phyloP scores from a whole-genome alignment of 2,797 vertebrate genomes.

The Acanthopagrus latus region DNA sequence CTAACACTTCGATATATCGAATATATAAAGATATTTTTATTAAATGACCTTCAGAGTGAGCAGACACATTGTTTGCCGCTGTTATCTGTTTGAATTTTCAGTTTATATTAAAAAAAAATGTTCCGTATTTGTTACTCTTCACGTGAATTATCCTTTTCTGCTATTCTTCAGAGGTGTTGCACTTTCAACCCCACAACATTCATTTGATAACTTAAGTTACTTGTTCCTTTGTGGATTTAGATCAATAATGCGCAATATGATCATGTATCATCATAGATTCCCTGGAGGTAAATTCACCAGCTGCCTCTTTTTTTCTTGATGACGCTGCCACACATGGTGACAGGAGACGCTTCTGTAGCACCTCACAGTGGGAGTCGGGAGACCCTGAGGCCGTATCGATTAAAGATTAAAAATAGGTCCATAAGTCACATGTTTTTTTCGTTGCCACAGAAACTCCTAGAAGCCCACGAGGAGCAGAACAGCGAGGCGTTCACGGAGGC shows the following conservation, averaged over 20 bases:
- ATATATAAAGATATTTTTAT: background rate
- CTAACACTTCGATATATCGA: background rate
- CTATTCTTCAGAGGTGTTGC: background rate
- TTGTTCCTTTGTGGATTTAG: background rate
- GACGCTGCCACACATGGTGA: too few relatives aligned
- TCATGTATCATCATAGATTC: background rate
- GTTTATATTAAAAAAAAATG: too few relatives aligned
- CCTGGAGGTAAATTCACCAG: too few relatives aligned
- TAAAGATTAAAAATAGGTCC: background rate
- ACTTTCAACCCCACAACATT: background rate
- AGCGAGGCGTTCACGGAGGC: constrained; percentile 97
- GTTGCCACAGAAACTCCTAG: constrained; percentile 92
- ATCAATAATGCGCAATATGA: background rate
- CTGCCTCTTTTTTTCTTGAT: too few relatives aligned
- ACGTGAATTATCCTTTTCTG: background rate
- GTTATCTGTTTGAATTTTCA: background rate
- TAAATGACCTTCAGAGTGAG: background rate
- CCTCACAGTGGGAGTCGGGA: too few relatives aligned
- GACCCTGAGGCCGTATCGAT: too few relatives aligned
- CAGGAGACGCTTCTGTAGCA: too few relatives aligned
- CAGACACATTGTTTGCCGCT: background rate
- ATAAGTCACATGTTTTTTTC: background rate
- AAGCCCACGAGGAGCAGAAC: constrained; percentile 98
- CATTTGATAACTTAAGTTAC: background rate
- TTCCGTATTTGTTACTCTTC: too few relatives aligned